phyloP scores from a whole-genome alignment of 2,888 invertebrate species.

The Diarsia dahlii region DNA sequence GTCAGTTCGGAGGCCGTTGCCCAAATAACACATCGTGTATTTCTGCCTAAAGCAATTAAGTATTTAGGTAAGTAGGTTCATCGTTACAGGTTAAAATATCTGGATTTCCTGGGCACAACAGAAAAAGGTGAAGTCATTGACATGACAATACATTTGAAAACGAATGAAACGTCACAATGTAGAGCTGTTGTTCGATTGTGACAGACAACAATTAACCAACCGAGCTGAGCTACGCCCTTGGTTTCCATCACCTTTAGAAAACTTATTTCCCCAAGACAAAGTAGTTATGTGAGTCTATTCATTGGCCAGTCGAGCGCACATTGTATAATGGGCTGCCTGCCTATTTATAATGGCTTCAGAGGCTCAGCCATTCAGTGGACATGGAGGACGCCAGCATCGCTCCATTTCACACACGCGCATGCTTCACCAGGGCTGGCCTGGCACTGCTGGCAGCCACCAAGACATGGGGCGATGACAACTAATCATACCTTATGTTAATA shows the following conservation, averaged over 20 bases:
- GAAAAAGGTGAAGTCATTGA: not conserved
- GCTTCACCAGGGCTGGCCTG: conserved; percentile 73
- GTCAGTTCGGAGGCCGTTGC: conserved; percentile 24
- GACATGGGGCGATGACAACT: conserved; percentile 61
- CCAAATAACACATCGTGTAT: conserved; percentile 3
- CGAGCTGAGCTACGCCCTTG: conserved; percentile 27
- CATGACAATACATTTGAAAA: not conserved
- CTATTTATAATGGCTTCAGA: conserved; percentile 75
- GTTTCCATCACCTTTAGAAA: conserved; percentile 49
- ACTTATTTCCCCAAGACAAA: conserved; percentile 61
- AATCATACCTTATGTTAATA: conserved; percentile 43
- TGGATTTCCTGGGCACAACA: not conserved
- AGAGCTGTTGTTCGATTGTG: not conserved
- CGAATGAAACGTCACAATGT: not conserved
- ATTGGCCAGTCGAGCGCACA: conserved; percentile 69
- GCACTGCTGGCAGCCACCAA: conserved; percentile 49
- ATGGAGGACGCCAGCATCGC: conserved; percentile 83
- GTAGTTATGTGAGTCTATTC: conserved; percentile 63
- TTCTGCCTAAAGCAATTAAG: not conserved
- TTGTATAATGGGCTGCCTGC: conserved; percentile 66
- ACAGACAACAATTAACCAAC: not conserved
- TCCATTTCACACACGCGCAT: conserved; percentile 85
- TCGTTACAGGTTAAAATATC: not conserved
- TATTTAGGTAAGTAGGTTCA: not conserved
- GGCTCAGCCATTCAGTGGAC: conserved; percentile 82